Percentiles rank a stretch among this genome's conserved stretches.
Evolutionary conservation across 2,888 invertebrate species (phyloP).

Genomic region (Eustalomyia histrio): DNA sequence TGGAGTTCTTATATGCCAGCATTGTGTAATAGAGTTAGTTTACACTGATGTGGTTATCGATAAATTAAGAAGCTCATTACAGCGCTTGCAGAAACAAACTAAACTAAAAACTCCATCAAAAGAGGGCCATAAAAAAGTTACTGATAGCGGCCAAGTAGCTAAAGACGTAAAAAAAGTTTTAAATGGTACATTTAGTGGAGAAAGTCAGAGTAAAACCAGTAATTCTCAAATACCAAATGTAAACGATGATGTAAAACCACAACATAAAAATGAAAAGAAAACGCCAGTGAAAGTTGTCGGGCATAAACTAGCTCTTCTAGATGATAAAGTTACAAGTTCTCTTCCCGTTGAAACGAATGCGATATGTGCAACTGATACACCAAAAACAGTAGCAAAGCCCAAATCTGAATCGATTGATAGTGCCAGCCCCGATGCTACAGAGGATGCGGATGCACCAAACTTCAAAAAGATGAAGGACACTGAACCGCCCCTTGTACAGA

Average conservation of each 20-base stretch:
- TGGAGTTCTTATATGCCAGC: constrained; percentile 41
- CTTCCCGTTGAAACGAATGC: too few species aligned
- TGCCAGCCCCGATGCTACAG: background rate
- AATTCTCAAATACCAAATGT: too few species aligned
- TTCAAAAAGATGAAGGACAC: background rate
- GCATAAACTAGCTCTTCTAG: too few species aligned
- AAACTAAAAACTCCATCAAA: constrained; percentile 30
- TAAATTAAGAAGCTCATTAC: constrained; percentile 25
- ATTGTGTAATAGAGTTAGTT: constrained; percentile 39
- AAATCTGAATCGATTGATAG: background rate
- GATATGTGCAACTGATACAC: background rate
- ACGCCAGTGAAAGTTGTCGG: too few species aligned
- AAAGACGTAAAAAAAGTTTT: background rate
- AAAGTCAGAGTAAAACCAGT: background rate
- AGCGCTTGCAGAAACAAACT: constrained; percentile 8
- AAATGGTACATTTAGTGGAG: background rate
- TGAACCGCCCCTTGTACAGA: background rate
- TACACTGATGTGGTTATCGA: constrained; percentile 32
- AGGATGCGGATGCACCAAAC: background rate
- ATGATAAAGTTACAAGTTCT: too few species aligned
- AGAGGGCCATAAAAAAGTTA: background rate
- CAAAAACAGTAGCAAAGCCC: background rate
- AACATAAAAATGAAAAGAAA: too few species aligned
- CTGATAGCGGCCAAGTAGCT: background rate
- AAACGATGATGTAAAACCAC: too few species aligned